Evolutionary conservation across 1,140 invertebrate genomes (phyloP), one percentile per base, ranked within the genome.

Genomic region (Proales similis): DNA sequence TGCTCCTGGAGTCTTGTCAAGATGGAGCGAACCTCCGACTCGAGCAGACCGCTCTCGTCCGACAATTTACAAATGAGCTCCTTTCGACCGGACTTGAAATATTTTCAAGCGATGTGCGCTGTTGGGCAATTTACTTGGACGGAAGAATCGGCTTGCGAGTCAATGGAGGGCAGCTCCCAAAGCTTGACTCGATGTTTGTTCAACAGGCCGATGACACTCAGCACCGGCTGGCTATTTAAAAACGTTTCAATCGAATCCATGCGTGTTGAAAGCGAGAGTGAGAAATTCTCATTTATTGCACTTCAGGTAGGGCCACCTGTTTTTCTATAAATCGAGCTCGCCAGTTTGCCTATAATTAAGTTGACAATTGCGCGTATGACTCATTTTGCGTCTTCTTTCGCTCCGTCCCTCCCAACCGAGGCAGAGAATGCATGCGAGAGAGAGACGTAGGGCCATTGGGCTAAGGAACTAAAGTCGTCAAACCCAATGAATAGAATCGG

Each of bases 1-100:
- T 61, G 57, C 9, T 14, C 17, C 24, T 45, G 57, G 14, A 61
- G 42, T 32, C 47, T 29, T 2, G 27, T 19, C n/a, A 61, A 30
- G 26, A 45, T 45, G 0, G 24, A 5, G n/a, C 19, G 36, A 4
- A 61, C 9, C 24, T 61, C 57, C 4, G n/a, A 12, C 27, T 32
- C 39, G 12, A 45, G 33, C 12, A 32, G 5, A 42, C 57, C 57
- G 24, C 29, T 33, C n/a, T 61, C 57, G 27, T 45, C 57, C 12
- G 42, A 38, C 19, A 61, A 4, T 45, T 45, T 61, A 17, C 22
- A 22, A 7, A 61, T 2, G n/a, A 61, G 26, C 7, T 46, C 27
- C 24, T 61, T 22, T 4, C 32, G 22, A 12, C 47, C 24, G 6
- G 4, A 17, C 4, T 29, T 30, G 4, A 39, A 39, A 39, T 14